Evolutionary conservation across 2,113 vertebrate genomes (phyloP).

Genomic region (Rhizomys pruinosus): DNA sequence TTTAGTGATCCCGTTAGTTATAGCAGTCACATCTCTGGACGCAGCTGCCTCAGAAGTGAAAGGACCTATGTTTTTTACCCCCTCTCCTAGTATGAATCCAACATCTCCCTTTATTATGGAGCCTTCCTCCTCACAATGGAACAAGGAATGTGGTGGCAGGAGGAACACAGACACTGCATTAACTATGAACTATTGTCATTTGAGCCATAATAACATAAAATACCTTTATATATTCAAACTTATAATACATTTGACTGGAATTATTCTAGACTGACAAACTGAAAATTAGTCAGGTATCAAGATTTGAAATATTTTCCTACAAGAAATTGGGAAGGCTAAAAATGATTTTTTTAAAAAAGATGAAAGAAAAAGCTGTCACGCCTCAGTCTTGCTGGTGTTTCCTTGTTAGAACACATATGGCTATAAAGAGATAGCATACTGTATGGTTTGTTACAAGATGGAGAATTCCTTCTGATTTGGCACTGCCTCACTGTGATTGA

Average conservation of each 20-base stretch:
- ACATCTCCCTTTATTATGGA: not conserved
- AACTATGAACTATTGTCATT: not conserved
- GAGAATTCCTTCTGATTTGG: conserved; percentile 13
- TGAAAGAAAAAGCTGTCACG: not conserved
- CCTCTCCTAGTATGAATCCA: not conserved
- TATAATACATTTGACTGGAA: not conserved
- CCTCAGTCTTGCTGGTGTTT: not conserved
- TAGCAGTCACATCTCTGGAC: conserved; percentile 3
- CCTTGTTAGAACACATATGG: not conserved
- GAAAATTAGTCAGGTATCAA: conserved; percentile 8
- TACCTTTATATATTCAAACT: not conserved
- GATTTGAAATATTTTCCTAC: not conserved
- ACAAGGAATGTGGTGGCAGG: not conserved
- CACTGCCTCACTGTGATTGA: not conserved
- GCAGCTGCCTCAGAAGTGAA: not conserved
- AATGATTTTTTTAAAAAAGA: not conserved
- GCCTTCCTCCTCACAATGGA: not conserved
- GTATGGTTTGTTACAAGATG: conserved; percentile 8
- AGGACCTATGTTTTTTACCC: too few species aligned
- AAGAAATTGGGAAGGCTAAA: not conserved
- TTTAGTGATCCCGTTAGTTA: not conserved
- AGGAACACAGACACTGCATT: not conserved
- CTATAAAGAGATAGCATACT: not conserved
- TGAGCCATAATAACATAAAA: not conserved
- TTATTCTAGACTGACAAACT: conserved; percentile 12